Percentiles rank a stretch among this genome's conserved stretches.
Evolutionary conservation across 2,888 invertebrate genomes (phyloP).

Genomic region (Leucophenga montana): DNA sequence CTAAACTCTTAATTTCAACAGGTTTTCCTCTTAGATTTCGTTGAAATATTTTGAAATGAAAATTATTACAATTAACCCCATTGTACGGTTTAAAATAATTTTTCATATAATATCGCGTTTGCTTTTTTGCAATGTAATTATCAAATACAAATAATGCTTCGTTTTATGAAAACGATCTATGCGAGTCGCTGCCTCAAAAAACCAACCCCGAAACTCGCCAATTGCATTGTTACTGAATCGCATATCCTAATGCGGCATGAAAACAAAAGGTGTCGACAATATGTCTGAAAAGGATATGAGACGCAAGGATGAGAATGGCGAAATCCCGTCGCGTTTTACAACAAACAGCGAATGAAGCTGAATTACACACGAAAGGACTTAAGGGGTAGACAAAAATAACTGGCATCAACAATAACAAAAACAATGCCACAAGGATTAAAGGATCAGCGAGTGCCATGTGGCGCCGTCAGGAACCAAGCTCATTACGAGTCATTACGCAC

Average conservation of each 20-base stretch:
- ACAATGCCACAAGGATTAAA: slow-evolving; percentile 7
- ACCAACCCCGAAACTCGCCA: neutral
- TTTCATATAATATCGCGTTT: no score
- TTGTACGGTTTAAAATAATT: no score
- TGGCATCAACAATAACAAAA: neutral
- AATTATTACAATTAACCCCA: no score
- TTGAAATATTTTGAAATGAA: no score
- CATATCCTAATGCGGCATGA: neutral
- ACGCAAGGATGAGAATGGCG: neutral
- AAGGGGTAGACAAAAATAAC: slow-evolving; percentile 3
- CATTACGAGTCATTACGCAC: neutral
- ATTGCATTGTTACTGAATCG: no score
- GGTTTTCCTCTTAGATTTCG: no score
- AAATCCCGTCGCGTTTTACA: slow-evolving; percentile 12
- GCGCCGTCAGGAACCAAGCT: slow-evolving; percentile 11
- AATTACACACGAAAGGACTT: no score
- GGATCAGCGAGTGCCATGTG: slow-evolving; percentile 19
- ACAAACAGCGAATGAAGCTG: neutral
- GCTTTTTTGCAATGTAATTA: no score
- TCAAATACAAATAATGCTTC: no score
- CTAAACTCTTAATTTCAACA: no score
- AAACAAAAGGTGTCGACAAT: slow-evolving; percentile 17
- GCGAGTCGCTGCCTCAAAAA: no score
- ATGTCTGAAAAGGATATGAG: neutral
- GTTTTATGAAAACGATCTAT: no score